Percentiles rank a stretch among this genome's conserved stretches.
Conservation (phyloP, 2,888 invertebrate genomes). For the Trichogramma dendrolimi region DNA sequence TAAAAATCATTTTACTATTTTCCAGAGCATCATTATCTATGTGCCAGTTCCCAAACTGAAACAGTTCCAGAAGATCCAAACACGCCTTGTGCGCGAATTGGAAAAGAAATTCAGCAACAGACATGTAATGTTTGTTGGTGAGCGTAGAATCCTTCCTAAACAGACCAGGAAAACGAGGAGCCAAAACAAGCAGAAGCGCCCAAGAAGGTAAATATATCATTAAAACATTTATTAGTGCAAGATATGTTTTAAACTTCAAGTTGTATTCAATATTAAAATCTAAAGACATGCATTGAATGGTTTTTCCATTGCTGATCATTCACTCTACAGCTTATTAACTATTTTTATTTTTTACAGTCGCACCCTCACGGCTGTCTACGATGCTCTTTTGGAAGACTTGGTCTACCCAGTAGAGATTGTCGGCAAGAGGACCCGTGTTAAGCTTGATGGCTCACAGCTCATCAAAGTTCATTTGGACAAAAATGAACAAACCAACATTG, state of each 20-base stretch:
- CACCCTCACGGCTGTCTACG: conserved; percentile 95
- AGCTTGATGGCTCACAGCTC: conserved; percentile 91
- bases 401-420: conserved; percentile 99
- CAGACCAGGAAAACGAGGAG: conserved; percentile 89
- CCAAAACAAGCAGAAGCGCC: conserved; percentile 71
- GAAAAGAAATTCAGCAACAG: conserved; percentile 99
- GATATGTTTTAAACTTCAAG: conserved; percentile 1
- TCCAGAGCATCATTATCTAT: conserved; percentile 93
- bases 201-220: conserved; percentile 58
- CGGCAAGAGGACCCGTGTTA: conserved; percentile 94
- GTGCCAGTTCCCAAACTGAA: conserved; percentile 98
- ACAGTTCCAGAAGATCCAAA: conserved; percentile 96
- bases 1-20: conserved; percentile 36
- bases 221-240: not conserved
- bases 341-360: conserved; percentile 56
- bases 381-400: conserved; percentile 93
- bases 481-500: conserved; percentile 97
- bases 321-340: not conserved
- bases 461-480: conserved; percentile 98
- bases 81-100: conserved; percentile 90
- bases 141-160: conserved; percentile 96
- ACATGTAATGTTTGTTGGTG: conserved; percentile 96
- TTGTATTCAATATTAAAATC: conserved; percentile 1
- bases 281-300: not conserved
- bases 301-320: not conserved